Evolutionary conservation across 64 coral and sea anemone genomes (phyloP).

Genomic region (Montipora cactus): DNA sequence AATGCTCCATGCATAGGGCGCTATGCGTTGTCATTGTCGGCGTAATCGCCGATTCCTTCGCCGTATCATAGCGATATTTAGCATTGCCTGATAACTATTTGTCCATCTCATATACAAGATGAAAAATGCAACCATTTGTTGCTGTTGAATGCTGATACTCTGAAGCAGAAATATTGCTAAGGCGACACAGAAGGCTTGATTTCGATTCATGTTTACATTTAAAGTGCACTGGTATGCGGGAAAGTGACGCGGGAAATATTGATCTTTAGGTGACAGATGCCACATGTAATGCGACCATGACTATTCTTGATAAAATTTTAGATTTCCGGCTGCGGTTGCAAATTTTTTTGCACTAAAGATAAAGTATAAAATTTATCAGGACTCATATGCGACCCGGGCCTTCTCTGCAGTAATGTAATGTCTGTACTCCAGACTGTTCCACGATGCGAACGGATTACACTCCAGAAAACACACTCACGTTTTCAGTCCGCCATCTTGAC

Average conservation of each 20-base stretch:
- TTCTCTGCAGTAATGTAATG: too few species aligned
- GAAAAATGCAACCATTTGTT: constrained; percentile 8
- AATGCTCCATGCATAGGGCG: constrained; percentile 26
- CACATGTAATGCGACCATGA: too few species aligned
- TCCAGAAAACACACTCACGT: too few species aligned
- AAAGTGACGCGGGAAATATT: too few species aligned
- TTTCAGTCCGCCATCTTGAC: constrained; percentile 47
- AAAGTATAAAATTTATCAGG: too few species aligned
- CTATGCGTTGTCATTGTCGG: neutral
- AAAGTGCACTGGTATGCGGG: neutral
- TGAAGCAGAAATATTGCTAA: constrained; percentile 1
- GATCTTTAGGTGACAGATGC: too few species aligned
- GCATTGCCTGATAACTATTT: constrained; percentile 3
- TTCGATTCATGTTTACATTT: neutral
- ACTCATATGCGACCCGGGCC: too few species aligned
- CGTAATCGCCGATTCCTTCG: constrained; percentile 3
- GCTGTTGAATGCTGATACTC: constrained; percentile 21
- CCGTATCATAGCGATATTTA: neutral
- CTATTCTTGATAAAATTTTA: too few species aligned
- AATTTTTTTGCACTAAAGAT: too few species aligned
- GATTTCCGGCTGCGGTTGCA: too few species aligned
- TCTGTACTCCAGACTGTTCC: too few species aligned
- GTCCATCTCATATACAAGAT: constrained; percentile 1
- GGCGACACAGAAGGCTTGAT: neutral
- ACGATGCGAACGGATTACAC: too few species aligned